Conservation (phyloP, 2,113 vertebrate genomes). For the Condylura cristata region DNA sequence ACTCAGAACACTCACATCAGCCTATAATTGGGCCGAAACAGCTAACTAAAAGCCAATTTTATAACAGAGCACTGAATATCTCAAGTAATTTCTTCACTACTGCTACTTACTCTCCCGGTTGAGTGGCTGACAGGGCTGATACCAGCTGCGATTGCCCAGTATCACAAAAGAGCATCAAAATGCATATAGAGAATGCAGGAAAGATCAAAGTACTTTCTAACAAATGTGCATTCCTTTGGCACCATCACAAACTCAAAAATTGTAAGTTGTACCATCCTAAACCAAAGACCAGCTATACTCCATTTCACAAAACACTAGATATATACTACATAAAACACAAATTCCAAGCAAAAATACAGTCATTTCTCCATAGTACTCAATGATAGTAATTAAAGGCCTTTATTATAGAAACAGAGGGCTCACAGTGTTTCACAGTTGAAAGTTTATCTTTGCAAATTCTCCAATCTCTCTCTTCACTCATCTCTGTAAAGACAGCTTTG, state of each 20-base stretch:
- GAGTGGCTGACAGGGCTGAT: neutral
- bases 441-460: neutral
- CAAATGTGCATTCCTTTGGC: neutral
- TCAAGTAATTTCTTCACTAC: neutral
- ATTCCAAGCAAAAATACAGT: conserved; percentile 20
- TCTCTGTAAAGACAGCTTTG: neutral
- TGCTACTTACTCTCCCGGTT: neutral
- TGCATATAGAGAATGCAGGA: neutral
- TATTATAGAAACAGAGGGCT: neutral
- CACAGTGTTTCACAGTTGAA: neutral
- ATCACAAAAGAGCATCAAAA: neutral
- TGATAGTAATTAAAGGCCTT: neutral
- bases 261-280: neutral
- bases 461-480: neutral
- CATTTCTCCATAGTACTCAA: neutral
- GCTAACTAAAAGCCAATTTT: neutral
- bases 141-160: neutral
- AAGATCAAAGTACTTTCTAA: neutral
- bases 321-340: neutral
- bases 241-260: neutral
- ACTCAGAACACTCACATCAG: neutral
- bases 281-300: neutral
- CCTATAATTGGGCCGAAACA: neutral
- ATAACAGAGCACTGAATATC: neutral
- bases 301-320: conserved; percentile 20